Percentiles rank a stretch among this genome's conserved stretches.
phyloP scores from a whole-genome alignment of 1,140 invertebrate genomes.

The Drosophila lacteicornis region DNA sequence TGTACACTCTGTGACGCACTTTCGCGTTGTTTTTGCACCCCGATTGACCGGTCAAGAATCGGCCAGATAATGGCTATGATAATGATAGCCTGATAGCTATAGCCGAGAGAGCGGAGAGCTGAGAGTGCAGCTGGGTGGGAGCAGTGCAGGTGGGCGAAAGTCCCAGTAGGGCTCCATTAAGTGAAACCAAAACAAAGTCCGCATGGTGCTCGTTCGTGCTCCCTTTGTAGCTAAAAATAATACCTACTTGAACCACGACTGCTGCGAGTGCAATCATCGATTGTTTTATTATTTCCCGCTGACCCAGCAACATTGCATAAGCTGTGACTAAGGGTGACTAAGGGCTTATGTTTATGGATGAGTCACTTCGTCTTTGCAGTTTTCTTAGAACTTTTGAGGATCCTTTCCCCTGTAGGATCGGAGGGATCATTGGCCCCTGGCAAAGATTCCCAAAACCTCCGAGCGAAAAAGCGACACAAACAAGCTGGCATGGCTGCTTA shows the following conservation, averaged over 20 bases:
- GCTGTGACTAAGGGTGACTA: slow-evolving; percentile 20
- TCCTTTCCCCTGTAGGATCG: too few relatives aligned
- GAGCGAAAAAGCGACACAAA: slow-evolving; percentile 1
- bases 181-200: background rate
- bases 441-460: background rate
- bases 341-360: background rate
- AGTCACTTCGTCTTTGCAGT: background rate
- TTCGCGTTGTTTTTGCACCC: slow-evolving; percentile 19
- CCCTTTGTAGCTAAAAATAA: slow-evolving; percentile 5
- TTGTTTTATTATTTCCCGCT: background rate
- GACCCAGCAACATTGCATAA: slow-evolving; percentile 4
- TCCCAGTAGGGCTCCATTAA: too few relatives aligned
- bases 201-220: background rate
- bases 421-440: slow-evolving; percentile 13
- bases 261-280: slow-evolving; percentile 18
- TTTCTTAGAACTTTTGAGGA: background rate
- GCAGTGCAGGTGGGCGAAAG: background rate
- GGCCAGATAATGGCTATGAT: background rate
- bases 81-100: slow-evolving; percentile 6
- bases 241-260: slow-evolving; percentile 3
- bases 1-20: slow-evolving; percentile 21
- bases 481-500: slow-evolving; percentile 28
- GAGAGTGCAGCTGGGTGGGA: background rate
- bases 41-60: slow-evolving; percentile 4
- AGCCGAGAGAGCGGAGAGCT: background rate